These are phyloP conservation scores for Choreutis nemorana DNA, from an alignment of 2,888 invertebrate genomes.

Conservation along the genomic window DNA sequence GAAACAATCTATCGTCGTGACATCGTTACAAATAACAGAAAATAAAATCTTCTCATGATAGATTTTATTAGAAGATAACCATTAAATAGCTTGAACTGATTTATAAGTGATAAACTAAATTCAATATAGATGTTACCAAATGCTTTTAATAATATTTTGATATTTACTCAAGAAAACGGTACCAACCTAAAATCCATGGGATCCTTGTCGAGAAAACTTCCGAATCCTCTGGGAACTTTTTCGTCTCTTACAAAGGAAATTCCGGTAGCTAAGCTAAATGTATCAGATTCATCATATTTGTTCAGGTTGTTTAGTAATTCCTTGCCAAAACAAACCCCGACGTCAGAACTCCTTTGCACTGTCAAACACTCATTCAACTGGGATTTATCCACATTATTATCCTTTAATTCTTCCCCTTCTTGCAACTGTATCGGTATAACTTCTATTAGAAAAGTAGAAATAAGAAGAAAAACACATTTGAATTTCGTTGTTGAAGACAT, in stretches of 20 bases:
- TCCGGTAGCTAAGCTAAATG: conserved; percentile 71
- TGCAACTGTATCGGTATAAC: conserved; percentile 40
- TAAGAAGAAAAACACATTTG: conserved; percentile 15
- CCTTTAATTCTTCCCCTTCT: conserved; percentile 43
- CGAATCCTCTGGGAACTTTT: conserved; percentile 70
- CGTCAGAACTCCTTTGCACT: conserved; percentile 39
- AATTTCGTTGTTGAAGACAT: conserved; percentile 15
- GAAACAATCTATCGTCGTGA: too few species aligned
- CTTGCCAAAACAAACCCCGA: conserved; percentile 73
- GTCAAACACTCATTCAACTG: conserved; percentile 49
- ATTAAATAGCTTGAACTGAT: too few species aligned
- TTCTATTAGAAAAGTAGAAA: conserved; percentile 23
- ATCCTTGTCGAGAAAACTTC: conserved; percentile 75
- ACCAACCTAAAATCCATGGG: conserved; percentile 76
- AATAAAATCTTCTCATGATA: too few species aligned
- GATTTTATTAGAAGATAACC: too few species aligned
- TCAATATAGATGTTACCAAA: conserved; percentile 1
- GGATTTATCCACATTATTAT: conserved; percentile 33
- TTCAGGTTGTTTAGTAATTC: conserved; percentile 73
- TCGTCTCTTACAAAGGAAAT: conserved; percentile 72
- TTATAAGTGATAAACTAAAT: too few species aligned
- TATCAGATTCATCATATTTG: conserved; percentile 70
- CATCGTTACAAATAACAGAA: too few species aligned
- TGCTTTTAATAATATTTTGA: not conserved
- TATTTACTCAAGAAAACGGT: conserved; percentile 2